Evolutionary conservation across 2,888 invertebrate genomes (phyloP).

Genomic region (Myopa testacea): DNA sequence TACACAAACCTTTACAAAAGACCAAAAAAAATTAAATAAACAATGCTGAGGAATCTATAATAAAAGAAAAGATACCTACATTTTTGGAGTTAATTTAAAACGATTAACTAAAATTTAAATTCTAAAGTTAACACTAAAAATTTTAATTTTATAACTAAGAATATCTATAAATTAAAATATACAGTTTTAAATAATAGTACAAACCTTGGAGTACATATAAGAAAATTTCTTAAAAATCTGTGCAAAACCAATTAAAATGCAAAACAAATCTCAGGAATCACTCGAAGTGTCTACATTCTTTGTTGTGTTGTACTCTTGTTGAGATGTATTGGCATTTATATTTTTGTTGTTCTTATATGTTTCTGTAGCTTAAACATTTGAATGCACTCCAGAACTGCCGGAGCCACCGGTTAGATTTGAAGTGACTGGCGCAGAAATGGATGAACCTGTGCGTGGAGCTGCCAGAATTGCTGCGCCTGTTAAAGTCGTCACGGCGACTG

Average conservation of each 20-base stretch:
- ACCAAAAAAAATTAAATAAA: too few species aligned
- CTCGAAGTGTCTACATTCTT: too few species aligned
- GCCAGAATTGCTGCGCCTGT: constrained; percentile 14
- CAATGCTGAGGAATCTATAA: too few species aligned
- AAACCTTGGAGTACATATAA: not conserved
- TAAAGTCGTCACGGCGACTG: constrained; percentile 24
- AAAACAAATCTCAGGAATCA: too few species aligned
- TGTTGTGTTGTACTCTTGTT: too few species aligned
- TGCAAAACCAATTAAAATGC: too few species aligned
- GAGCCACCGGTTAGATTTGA: constrained; percentile 66
- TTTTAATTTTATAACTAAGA: too few species aligned
- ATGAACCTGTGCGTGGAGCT: constrained; percentile 53
- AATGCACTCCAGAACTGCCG: constrained; percentile 62
- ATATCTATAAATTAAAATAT: not conserved
- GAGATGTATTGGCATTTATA: not conserved
- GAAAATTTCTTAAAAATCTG: not conserved
- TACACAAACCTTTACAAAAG: too few species aligned
- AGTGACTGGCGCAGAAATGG: constrained; percentile 61
- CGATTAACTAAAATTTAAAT: too few species aligned
- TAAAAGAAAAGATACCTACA: too few species aligned
- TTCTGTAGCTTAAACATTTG: constrained; percentile 60
- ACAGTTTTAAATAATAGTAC: not conserved
- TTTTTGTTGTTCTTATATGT: constrained; percentile 15
- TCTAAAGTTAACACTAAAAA: too few species aligned
- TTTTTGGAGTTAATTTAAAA: too few species aligned